Percentiles rank a stretch among this genome's conserved stretches.
phyloP scores from a whole-genome alignment of 2,888 invertebrate species.

The Pardosa pseudoannulata region DNA sequence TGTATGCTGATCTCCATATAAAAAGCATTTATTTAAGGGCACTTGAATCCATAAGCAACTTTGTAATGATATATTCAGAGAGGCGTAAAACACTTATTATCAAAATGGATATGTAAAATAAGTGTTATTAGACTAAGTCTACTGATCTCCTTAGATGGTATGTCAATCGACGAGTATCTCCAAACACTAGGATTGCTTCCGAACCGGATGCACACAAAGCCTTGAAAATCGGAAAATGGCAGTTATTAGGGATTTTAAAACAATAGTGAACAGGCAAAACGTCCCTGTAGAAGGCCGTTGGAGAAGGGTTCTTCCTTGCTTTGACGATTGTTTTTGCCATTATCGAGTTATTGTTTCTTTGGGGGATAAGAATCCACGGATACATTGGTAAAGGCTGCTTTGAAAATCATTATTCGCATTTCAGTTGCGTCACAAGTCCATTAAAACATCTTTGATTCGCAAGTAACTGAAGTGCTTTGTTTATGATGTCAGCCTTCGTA shows the following conservation, averaged over 20 bases:
- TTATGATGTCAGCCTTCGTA: neutral
- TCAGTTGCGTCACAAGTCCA: neutral
- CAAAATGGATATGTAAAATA: too few relatives aligned
- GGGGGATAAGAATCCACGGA: neutral
- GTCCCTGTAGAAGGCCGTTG: constrained; percentile 36
- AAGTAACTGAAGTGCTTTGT: neutral
- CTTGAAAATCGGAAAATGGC: constrained; percentile 38
- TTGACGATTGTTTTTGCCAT: constrained; percentile 16
- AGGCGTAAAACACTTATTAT: too few relatives aligned
- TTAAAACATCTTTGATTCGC: neutral
- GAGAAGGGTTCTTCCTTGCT: neutral
- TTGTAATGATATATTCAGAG: too few relatives aligned
- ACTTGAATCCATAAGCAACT: too few relatives aligned
- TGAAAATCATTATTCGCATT: neutral
- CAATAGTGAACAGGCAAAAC: constrained; percentile 32
- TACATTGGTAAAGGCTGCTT: neutral
- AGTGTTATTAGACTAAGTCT: too few relatives aligned
- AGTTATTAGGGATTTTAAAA: constrained; percentile 4
- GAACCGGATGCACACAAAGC: constrained; percentile 26
- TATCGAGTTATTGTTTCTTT: constrained; percentile 11
- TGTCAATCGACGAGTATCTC: too few relatives aligned
- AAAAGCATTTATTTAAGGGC: too few relatives aligned
- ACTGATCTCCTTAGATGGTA: too few relatives aligned
- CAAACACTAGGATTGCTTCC: too few relatives aligned
- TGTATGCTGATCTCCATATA: too few relatives aligned